Percentiles rank a stretch among this genome's conserved stretches.
Evolutionary conservation across 2,797 vertebrate genomes (phyloP).

Genomic region (Anas georgica): DNA sequence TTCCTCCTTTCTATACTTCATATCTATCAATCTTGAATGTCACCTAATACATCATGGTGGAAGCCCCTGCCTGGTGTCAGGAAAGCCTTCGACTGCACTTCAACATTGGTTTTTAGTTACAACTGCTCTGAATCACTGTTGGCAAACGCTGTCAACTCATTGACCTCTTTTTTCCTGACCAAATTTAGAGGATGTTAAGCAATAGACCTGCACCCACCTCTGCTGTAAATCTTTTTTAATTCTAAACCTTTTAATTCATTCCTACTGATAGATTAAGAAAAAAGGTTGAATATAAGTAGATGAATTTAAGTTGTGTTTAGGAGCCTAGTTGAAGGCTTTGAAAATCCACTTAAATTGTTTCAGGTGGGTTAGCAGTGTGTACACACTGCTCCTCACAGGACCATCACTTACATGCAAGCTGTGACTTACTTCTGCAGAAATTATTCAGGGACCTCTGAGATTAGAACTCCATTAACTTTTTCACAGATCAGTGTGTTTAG

Average conservation of each 20-base stretch:
- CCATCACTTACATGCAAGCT: background rate
- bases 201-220: background rate
- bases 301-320: background rate
- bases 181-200: background rate
- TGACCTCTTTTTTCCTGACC: background rate
- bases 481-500: background rate
- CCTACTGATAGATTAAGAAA: background rate
- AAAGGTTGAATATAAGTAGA: background rate
- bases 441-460: background rate
- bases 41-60: fast-evolving
- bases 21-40: background rate
- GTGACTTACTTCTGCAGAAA: background rate
- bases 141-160: background rate
- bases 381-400: background rate
- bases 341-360: background rate
- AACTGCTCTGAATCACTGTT: background rate
- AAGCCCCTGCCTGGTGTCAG: fast-evolving
- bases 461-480: background rate
- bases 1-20: fast-evolving
- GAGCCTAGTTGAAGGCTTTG: background rate
- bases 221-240: background rate
- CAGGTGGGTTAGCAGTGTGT: background rate
- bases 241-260: background rate
- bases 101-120: background rate
- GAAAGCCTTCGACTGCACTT: background rate